Percentiles rank a stretch among this genome's conserved stretches.
These are phyloP conservation scores for Apodemus agrarius DNA, from an alignment of 2,797 vertebrate genomes.

Conservation along the genomic window DNA sequence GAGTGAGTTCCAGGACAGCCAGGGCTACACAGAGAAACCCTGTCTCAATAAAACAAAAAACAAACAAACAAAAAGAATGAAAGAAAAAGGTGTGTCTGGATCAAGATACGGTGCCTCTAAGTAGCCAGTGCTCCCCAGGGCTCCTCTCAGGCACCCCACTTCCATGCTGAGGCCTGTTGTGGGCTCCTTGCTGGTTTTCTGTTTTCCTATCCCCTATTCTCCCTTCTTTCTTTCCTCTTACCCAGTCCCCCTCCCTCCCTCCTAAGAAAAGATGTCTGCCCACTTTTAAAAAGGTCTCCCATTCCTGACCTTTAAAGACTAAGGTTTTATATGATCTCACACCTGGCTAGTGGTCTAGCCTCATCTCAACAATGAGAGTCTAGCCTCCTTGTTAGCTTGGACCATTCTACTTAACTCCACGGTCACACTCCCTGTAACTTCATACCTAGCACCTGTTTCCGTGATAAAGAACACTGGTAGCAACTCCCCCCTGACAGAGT, in stretches of 20 bases:
- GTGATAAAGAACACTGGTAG: neutral
- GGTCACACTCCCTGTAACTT: neutral
- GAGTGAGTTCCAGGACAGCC: too few relatives aligned
- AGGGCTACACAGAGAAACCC: too few relatives aligned
- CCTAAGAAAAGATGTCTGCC: neutral
- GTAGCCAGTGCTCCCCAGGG: fast-evolving
- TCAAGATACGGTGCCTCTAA: neutral
- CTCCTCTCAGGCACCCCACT: neutral
- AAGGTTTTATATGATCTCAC: neutral
- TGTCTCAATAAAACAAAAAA: too few relatives aligned
- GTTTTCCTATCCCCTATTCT: neutral
- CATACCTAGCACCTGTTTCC: neutral
- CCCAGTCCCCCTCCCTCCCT: neutral
- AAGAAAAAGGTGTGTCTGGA: neutral
- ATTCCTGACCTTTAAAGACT: neutral
- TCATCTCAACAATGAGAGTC: neutral
- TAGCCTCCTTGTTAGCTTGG: too few relatives aligned
- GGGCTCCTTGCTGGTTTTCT: neutral
- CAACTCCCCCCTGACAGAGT: neutral
- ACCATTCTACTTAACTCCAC: neutral
- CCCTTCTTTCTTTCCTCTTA: neutral
- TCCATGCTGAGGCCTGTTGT: neutral
- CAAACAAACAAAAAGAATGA: too few relatives aligned
- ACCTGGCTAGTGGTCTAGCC: neutral
- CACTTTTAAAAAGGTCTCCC: neutral